These are phyloP conservation scores for Plecturocebus donacophilus DNA, from an alignment of 2,113 vertebrate genomes.

Conservation along the genomic window DNA sequence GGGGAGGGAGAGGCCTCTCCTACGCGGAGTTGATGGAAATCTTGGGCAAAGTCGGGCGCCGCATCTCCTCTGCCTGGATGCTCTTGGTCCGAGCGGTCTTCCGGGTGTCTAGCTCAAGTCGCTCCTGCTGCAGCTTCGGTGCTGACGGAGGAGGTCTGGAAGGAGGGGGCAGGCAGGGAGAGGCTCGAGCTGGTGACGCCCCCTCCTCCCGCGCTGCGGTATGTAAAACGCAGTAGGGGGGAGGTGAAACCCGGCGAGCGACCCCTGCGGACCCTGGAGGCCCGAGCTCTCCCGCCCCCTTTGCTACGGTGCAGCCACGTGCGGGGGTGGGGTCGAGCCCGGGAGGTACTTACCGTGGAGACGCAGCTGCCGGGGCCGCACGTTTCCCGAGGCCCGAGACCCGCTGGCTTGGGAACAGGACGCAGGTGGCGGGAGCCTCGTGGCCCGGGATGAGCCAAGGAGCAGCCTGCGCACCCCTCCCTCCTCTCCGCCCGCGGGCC, in stretches of 20 bases:
- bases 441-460: slow-evolving; percentile 40
- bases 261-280: not conserved
- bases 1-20: not conserved
- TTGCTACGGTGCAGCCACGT: slow-evolving; percentile 62
- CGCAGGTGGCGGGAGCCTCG: slow-evolving; percentile 33
- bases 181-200: slow-evolving; percentile 57
- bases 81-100: not conserved
- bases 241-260: not conserved
- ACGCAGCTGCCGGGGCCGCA: not conserved
- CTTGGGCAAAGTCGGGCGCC: not conserved
- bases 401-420: not conserved
- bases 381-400: not conserved
- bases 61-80: slow-evolving; percentile 21
- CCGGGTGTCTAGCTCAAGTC: slow-evolving; percentile 69
- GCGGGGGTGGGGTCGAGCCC: slow-evolving; percentile 62
- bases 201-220: slow-evolving; percentile 64
- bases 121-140: slow-evolving; percentile 67
- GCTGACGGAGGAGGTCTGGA: slow-evolving; percentile 56
- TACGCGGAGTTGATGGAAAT: slow-evolving; percentile 2
- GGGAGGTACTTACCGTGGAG: slow-evolving; percentile 54
- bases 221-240: slow-evolving; percentile 22
- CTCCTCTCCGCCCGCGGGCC: slow-evolving; percentile 44
- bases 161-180: slow-evolving; percentile 58
- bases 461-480: slow-evolving; percentile 39
- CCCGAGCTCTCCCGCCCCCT: not conserved